Conservation (phyloP, 2,888 invertebrate species). For the Amiota mariae region DNA sequence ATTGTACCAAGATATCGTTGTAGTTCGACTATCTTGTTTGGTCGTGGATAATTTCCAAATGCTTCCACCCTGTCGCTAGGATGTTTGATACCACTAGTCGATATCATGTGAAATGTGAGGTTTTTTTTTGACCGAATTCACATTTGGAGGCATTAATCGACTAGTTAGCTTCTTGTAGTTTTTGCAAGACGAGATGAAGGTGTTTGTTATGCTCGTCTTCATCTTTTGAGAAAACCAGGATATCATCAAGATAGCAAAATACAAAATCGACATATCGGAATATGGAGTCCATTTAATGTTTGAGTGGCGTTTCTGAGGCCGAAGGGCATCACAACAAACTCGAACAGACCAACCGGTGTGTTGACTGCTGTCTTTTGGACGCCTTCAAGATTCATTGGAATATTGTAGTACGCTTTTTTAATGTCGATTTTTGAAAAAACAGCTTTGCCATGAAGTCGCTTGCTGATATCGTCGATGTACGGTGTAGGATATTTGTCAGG, state of each 20-base stretch:
- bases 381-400: constrained; percentile 62
- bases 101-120: constrained; percentile 39
- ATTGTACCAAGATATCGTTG: constrained; percentile 7
- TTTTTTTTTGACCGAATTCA: constrained; percentile 40
- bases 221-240: constrained; percentile 41
- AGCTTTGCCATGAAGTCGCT: neutral
- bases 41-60: constrained; percentile 38
- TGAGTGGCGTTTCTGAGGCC: constrained; percentile 64
- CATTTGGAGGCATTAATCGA: constrained; percentile 49
- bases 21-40: constrained; percentile 36
- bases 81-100: constrained; percentile 31
- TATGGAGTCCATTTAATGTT: constrained; percentile 36
- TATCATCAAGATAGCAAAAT: constrained; percentile 58
- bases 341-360: constrained; percentile 67
- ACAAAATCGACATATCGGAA: too few relatives aligned
- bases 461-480: constrained; percentile 1
- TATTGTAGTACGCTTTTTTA: constrained; percentile 63
- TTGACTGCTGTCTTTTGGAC: constrained; percentile 67
- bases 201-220: too few relatives aligned
- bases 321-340: constrained; percentile 57
- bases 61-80: constrained; percentile 37
- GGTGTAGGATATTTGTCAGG: neutral
- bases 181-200: constrained; percentile 47
- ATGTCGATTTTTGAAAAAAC: constrained; percentile 46
- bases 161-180: constrained; percentile 44